Evolutionary conservation across 2,888 invertebrate species (phyloP), one percentile per base, ranked within the genome.

Genomic region (Esperia sulphurella): DNA sequence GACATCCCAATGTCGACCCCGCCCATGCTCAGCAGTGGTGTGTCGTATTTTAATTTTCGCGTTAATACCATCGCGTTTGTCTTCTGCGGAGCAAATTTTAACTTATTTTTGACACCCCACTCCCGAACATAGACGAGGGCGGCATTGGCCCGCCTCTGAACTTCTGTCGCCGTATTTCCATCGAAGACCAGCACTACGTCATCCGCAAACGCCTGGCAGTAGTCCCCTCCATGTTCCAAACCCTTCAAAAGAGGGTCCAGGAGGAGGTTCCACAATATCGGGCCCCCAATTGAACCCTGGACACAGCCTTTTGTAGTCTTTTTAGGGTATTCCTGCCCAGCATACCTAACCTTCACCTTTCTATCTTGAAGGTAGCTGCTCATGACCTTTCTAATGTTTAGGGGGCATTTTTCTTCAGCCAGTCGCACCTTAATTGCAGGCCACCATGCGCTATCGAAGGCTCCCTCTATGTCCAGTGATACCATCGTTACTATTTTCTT

Each of bases 61-160:
- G 45, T 45, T 30, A 45, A 8, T 13, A n/a, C 10, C n/a, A 29
- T n/a, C n/a, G n/a, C n/a, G n/a, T n/a, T n/a, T n/a, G n/a, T n/a
- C n/a, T n/a, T n/a, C n/a, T n/a, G n/a, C n/a, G n/a, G n/a, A n/a
- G n/a, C n/a, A n/a, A n/a, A n/a, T n/a, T n/a, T n/a, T n/a, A n/a
- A n/a, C n/a, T n/a, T n/a, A n/a, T n/a, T n/a, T n/a, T n/a, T n/a
- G 13, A 42, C 42, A 30, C 53, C 54, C 57, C 57, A 57, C 41
- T 0, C 38, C 42, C 10, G 43, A 38, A 54, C 52, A 46, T 42
- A n/a, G 4, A 0, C 48, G 13, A 55, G 53, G 8, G 49, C 39
- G 9, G 31, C 45, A 43, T 52, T 50, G 8, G 52, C 50, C 2
- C 12, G 14, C 14, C 41, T 21, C 14, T 59, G 30, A 0, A 57